phyloP scores from a whole-genome alignment of 2,797 vertebrate genomes.

The Capromys pilorides region DNA sequence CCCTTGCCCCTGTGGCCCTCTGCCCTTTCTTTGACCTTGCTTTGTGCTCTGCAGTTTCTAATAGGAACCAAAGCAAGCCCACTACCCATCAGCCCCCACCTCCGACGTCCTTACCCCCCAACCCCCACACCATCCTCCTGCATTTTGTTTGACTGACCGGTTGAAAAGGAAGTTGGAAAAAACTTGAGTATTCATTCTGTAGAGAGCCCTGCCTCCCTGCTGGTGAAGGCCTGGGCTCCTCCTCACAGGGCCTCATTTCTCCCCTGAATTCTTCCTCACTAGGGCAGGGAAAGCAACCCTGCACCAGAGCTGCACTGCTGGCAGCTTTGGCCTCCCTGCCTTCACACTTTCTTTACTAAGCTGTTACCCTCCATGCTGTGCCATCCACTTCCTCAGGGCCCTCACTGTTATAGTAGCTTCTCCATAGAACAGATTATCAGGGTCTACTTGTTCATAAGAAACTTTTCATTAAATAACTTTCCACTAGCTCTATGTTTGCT shows the following conservation, averaged over 20 bases:
- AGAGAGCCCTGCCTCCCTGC: not conserved
- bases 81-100: no score
- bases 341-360: not conserved
- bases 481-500: not conserved
- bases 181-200: not conserved
- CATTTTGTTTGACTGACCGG: not conserved
- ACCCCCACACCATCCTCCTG: not conserved
- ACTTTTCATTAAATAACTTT: slow-evolving; percentile 23
- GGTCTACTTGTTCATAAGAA: not conserved
- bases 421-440: slow-evolving; percentile 26
- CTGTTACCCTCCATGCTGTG: not conserved
- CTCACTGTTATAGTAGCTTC: not conserved
- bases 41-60: not conserved
- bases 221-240: not conserved
- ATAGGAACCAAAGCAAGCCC: not conserved
- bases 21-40: not conserved
- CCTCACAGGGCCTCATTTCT: not conserved
- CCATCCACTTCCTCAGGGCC: slow-evolving; percentile 31
- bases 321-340: not conserved
- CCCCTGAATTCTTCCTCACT: not conserved
- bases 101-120: no score
- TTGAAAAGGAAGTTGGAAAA: not conserved
- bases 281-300: no score
- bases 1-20: not conserved
- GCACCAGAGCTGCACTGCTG: not conserved